These are phyloP conservation scores for Latrodectus elegans DNA, from an alignment of 2,888 invertebrate species.

Conservation along the genomic window DNA sequence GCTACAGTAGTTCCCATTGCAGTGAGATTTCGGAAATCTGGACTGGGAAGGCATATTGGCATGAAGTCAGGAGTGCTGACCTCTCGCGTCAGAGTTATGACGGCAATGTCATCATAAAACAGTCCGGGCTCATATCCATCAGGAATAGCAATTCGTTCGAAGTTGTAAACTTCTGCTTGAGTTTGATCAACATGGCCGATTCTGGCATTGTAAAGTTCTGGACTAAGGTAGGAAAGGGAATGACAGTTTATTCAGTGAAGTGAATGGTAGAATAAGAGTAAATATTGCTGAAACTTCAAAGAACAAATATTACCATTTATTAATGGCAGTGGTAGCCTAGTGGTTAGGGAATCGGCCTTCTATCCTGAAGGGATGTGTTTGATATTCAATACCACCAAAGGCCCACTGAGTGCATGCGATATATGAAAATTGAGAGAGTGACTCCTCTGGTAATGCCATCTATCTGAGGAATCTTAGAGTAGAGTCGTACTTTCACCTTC, in stretches of 20 bases:
- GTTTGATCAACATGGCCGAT: slow-evolving; percentile 31
- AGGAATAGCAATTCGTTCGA: slow-evolving; percentile 3
- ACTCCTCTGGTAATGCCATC: too few relatives aligned
- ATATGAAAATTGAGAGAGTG: too few relatives aligned
- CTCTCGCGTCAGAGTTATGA: slow-evolving; percentile 22
- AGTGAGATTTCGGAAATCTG: not conserved
- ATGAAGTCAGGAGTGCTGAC: slow-evolving; percentile 11
- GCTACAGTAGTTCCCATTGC: slow-evolving; percentile 21
- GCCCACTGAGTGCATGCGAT: too few relatives aligned
- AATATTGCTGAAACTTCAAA: not conserved
- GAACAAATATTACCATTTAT: too few relatives aligned
- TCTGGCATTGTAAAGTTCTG: slow-evolving; percentile 1
- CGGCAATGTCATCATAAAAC: slow-evolving; percentile 50
- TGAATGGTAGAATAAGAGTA: not conserved
- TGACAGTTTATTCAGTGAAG: not conserved
- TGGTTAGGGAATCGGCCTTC: too few relatives aligned
- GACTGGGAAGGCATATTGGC: slow-evolving; percentile 22
- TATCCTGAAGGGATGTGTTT: too few relatives aligned
- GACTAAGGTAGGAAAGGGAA: not conserved
- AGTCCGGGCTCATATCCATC: not conserved
- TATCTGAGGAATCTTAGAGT: too few relatives aligned
- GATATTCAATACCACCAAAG: too few relatives aligned
- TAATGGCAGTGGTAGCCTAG: too few relatives aligned
- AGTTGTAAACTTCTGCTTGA: not conserved
- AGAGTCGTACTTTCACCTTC: too few relatives aligned